A percentile compares a stretch with the other conserved stretches of the same genome.
Evolutionary conservation across 2,888 invertebrate genomes (phyloP).

Genomic region (Mythimna ferrago): DNA sequence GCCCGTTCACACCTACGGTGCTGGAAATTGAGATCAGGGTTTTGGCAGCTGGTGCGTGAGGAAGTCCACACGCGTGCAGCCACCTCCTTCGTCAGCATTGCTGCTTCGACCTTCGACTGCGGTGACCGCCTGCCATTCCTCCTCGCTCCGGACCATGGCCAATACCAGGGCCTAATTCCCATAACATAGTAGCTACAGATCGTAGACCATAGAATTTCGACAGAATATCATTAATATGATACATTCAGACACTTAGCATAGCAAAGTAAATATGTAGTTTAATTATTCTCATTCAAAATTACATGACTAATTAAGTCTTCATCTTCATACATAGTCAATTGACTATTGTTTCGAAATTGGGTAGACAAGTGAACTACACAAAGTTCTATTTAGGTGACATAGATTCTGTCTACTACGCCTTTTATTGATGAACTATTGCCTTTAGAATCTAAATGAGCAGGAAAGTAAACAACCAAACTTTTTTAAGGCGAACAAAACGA

Average conservation of each 20-base stretch:
- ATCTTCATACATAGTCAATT: constrained; percentile 52
- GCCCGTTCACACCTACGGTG: too few relatives aligned
- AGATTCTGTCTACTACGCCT: constrained; percentile 27
- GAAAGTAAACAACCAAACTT: constrained; percentile 34
- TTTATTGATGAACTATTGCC: constrained; percentile 3
- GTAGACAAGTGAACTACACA: constrained; percentile 21
- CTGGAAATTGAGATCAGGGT: too few relatives aligned
- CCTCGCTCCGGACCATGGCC: too few relatives aligned
- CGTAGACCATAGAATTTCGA: not conserved
- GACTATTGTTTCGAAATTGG: constrained; percentile 45
- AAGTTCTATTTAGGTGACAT: constrained; percentile 51
- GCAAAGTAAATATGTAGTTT: not conserved
- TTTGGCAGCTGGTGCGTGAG: too few relatives aligned
- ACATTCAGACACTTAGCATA: not conserved
- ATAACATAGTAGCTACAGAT: too few relatives aligned
- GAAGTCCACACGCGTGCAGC: too few relatives aligned
- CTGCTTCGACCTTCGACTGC: too few relatives aligned
- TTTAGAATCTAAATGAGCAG: constrained; percentile 23
- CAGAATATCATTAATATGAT: constrained; percentile 5
- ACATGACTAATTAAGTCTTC: constrained; percentile 31
- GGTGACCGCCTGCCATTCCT: too few relatives aligned
- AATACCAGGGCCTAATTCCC: too few relatives aligned
- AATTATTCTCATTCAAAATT: constrained; percentile 34
- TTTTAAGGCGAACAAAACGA: constrained; percentile 2
- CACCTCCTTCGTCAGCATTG: too few relatives aligned